Evolutionary conservation across 2,888 invertebrate species (phyloP).

Genomic region (Lacanobia oleracea): DNA sequence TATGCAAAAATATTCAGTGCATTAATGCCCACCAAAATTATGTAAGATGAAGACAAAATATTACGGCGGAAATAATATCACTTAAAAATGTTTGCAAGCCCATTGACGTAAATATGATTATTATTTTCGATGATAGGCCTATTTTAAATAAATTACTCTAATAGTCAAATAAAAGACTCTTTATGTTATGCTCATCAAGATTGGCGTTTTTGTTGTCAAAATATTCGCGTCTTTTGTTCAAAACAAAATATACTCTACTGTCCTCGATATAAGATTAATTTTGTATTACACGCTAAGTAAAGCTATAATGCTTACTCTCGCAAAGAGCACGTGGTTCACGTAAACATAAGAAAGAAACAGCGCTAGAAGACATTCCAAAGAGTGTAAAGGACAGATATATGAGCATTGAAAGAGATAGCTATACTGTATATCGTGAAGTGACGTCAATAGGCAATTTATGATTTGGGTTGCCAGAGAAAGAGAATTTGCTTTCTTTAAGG

Average conservation of each 20-base stretch:
- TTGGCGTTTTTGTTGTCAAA: no score
- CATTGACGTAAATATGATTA: background rate
- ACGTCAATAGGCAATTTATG: conserved; percentile 47
- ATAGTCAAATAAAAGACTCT: background rate
- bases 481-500: conserved; percentile 6
- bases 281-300: no score
- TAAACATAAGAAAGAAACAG: conserved; percentile 22
- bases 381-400: conserved; percentile 23
- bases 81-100: background rate
- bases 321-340: conserved; percentile 1
- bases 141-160: background rate
- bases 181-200: background rate
- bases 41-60: background rate
- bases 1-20: no score
- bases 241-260: no score
- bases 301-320: background rate
- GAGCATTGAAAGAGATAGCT: conserved; percentile 53
- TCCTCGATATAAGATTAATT: no score
- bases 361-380: background rate
- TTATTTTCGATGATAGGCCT: background rate
- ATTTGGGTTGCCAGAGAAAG: conserved; percentile 65
- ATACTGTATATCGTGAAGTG: conserved; percentile 53
- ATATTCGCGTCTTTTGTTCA: no score
- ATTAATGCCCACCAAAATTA: background rate
- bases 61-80: background rate